A percentile compares a stretch with the other conserved stretches of the same genome.
Evolutionary conservation across 1,140 invertebrate genomes (phyloP).

Genomic region (Drosophila elegans): DNA sequence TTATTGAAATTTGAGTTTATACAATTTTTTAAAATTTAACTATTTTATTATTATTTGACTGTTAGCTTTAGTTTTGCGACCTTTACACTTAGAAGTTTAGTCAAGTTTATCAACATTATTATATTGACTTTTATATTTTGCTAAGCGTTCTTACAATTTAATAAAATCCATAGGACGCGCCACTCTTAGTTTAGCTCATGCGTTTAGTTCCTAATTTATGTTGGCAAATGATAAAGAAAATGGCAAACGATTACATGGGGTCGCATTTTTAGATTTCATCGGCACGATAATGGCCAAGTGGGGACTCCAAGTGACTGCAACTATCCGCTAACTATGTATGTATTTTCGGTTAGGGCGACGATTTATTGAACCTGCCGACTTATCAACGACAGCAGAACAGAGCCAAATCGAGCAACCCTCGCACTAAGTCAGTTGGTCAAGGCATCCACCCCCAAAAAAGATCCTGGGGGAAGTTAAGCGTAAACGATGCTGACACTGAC

Average conservation of each 20-base stretch:
- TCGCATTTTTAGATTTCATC: conserved; percentile 45
- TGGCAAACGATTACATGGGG: conserved; percentile 45
- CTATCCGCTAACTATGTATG: conserved; percentile 37
- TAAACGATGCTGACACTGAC: conserved; percentile 70
- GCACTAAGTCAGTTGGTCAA: conserved; percentile 63
- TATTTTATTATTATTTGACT: too few relatives aligned
- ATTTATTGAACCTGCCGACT: conserved; percentile 72
- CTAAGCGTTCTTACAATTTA: conserved; percentile 31
- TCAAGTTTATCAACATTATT: too few relatives aligned
- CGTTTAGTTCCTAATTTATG: conserved; percentile 56
- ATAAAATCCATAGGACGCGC: conserved; percentile 70
- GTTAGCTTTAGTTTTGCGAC: too few relatives aligned
- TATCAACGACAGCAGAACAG: conserved; percentile 37
- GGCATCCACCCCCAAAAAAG: conserved; percentile 32
- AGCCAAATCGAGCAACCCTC: conserved; percentile 55
- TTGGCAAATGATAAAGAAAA: conserved; percentile 62
- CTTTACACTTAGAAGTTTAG: too few relatives aligned
- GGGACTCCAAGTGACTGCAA: conserved; percentile 23
- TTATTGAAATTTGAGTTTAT: background rate
- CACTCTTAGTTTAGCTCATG: conserved; percentile 12
- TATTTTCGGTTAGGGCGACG: conserved; percentile 51
- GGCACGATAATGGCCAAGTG: conserved; percentile 20
- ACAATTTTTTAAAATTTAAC: background rate
- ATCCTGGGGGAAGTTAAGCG: conserved; percentile 53
- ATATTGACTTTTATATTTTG: conserved; percentile 12